Base-by-base conservation (phyloP, 2,888 invertebrate genomes). In the Mongoloraphidia duomilia region DNA sequence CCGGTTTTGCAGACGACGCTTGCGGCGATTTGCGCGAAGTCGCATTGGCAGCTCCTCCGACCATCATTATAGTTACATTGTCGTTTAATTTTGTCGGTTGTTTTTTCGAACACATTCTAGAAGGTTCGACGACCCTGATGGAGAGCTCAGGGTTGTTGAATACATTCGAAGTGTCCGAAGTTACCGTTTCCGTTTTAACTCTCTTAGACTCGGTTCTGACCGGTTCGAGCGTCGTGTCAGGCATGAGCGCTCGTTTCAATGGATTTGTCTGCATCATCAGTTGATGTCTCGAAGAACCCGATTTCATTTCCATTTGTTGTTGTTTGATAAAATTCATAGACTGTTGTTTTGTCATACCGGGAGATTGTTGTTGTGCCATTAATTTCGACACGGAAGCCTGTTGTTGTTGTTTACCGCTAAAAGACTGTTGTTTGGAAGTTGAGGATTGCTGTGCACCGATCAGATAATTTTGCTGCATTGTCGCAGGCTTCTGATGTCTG, bases 11-110 rank as follows among this genome's bases (percentile, higher is more conserved):
- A 47, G 54, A 10, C 41, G 33, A 39, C 40, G 38, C 10, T 42
- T 42, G 12, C 42, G n/a, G 8, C 26, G n/a, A 37, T n/a, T 39
- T 40, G 17, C 13, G 40, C 26, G 36, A 11, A n/a, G 12, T 8
- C 10, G 34, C n/a, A 35, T 12, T 12, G 6, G 39, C 41, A 14
- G 47, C 12, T 47, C 37, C 39, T n/a, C 46, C 47, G 9, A 53
- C 47, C 39, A 49, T 44, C 33, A 51, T 46, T 12, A 53, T 53
- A 26, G 53, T 53, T 35, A 53, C 51, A 42, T 53, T 50, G 42
- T 53, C 53, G 9, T 41, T 46, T 38, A 53, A 49, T 41, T 41
- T 34, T 43, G 47, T 50, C 9, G 36, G 33, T 35, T 37, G 34
- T 12, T 46, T 46, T 41, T 49, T 49, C 6, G 50, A 13, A n/a